Evolutionary conservation across 1,140 invertebrate species (phyloP), one percentile per base, ranked within the genome.

Genomic region (Lepidostoma basale): DNA sequence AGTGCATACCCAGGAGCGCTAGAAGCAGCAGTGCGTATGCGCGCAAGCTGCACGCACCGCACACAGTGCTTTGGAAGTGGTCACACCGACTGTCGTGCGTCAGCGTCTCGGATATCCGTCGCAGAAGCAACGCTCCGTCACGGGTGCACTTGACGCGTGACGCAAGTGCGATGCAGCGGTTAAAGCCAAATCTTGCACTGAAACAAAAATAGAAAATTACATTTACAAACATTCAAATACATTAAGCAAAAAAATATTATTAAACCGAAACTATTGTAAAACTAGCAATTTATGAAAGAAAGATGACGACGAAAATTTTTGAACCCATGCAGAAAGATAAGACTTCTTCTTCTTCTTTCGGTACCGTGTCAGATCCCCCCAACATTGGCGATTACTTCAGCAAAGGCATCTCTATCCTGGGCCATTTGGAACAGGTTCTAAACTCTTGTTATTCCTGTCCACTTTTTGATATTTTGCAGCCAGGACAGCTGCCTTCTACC

Each of bases 121-220:
- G 23, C 12, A 71, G 65, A 36, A 71, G 30, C 14, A 71, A 18
- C 3, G 64, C 69, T 0, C 47, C 64, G 25, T 12, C 16, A 3
- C 8, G 28, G 60, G 62, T 39, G 25, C 69, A 71, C 44, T 71
- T 71, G 5, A 60, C 65, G 20, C 42, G 36, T 2, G 69, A 67
- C 1, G 69, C 69, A 10, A 26, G 8, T 1, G 59, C 42, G 14
- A 71, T 64, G 52, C 69, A 71, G 9, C 65, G 33, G 20, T 71
- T 71, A 60, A 71, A 71, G 18, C 64, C 69, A 20, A 33, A 64
- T 36, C 60, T 63, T 12, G 65, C 69, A 22, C 69, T 71, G 60
- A n/a, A 66, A 9, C 20, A 28, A 63, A 28, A 67, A 45, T 28
- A 56, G 14, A 56, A 30, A 33, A 33, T 33, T 33, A 33, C 12